Base-by-base conservation (phyloP, 2,113 vertebrate species). In the Anseranas semipalmata region DNA sequence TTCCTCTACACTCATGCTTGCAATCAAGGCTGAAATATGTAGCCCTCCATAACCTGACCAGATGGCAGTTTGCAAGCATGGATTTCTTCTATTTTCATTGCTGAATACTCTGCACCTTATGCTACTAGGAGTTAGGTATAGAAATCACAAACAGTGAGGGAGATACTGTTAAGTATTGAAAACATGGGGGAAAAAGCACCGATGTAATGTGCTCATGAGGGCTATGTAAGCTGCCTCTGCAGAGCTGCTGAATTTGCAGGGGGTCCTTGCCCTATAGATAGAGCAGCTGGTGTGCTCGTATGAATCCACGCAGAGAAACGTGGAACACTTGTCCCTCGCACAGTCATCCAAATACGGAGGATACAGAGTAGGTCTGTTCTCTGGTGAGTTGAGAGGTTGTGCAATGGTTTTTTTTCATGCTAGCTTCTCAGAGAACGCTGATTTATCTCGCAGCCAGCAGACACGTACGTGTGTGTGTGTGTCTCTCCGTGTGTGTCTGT, bases 251-350 rank as follows among this genome's bases (percentile, higher is more conserved):
- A 96, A 92, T 93, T 96, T 96, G 95, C 91, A 94, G 84, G 95
- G 95, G 96, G 96, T 95, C 91, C 32, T 37, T 97, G 96, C 95
- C 95, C 94, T 96, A 89, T 94, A 94, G 96, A 95, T 97, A 95
- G 95, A 96, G 95, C 96, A 97, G 95, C 95, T 97, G 95, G 95
- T 97, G 95, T 65, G 95, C 94, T 95, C 52, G 81, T 94, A 24
- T 95, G 97, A 96, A 97, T 97, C 95, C 94, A 80, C 85, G 81
- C 93, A 95, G 94, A 83, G 96, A 95, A 96, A 96, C 94, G 97
- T 85, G 94, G 94, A 96, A 97, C 83, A 56, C 96, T 96, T 97
- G 95, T 97, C 96, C 96, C 87, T 94, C 85, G 94, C 94, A 95
- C 95, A 96, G 87, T 95, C 96, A 97, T 97, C 96, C 96, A 95